phyloP scores from a whole-genome alignment of 2,113 vertebrate species.

The Cranoglanis bouderius region DNA sequence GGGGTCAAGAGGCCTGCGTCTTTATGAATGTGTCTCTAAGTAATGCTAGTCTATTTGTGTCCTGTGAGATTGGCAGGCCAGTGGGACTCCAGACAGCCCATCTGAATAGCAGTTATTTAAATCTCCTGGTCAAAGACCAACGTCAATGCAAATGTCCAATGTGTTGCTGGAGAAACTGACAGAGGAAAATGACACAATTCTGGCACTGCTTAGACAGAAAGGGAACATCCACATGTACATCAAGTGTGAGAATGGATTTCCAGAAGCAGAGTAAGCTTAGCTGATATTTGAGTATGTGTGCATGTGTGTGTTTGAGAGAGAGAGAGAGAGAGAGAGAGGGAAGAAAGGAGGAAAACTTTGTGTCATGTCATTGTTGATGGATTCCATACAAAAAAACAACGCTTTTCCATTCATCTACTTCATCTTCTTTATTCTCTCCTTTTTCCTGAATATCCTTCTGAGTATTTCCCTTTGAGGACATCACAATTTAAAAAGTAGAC shows the following conservation, averaged over 20 bases:
- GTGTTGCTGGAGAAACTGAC: slow-evolving; percentile 1
- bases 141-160: slow-evolving; percentile 60
- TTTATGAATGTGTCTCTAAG: slow-evolving; percentile 31
- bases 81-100: not conserved
- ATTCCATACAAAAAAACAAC: not conserved
- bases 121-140: slow-evolving; percentile 47
- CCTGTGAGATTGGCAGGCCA: slow-evolving; percentile 15
- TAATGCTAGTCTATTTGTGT: slow-evolving; percentile 23
- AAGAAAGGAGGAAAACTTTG: not conserved
- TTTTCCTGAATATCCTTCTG: not conserved
- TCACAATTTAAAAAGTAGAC: not conserved
- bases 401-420: not conserved
- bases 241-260: not conserved
- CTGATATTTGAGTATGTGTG: not conserved
- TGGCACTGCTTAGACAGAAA: not conserved
- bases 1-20: not conserved
- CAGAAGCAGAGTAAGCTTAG: not conserved
- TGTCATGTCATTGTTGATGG: not conserved
- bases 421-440: not conserved
- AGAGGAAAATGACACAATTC: not conserved
- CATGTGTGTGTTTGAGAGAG: slow-evolving; percentile 30
- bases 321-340: slow-evolving; percentile 53
- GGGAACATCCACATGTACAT: not conserved
- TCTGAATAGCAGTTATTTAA: slow-evolving; percentile 52
- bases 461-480: not conserved